Evolutionary conservation across 1,140 invertebrate species (phyloP).

Genomic region (Danaus plexippus): DNA sequence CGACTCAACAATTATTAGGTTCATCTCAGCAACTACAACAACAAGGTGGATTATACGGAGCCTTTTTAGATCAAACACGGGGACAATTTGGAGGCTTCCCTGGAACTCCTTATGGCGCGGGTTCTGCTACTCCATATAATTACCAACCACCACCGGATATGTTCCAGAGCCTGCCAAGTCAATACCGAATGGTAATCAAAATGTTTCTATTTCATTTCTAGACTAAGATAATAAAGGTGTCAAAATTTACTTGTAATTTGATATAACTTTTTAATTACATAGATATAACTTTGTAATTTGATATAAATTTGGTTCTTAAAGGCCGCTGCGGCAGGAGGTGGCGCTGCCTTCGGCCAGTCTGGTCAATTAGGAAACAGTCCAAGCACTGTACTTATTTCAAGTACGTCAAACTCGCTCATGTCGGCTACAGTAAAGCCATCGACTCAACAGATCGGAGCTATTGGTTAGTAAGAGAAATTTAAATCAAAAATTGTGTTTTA

Average conservation of each 20-base stretch:
- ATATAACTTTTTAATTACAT: conserved; percentile 4
- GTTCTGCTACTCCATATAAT: conserved; percentile 68
- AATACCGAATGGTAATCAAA: conserved; percentile 77
- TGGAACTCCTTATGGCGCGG: conserved; percentile 64
- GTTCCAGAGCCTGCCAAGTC: conserved; percentile 83
- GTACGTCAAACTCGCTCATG: conserved; percentile 90
- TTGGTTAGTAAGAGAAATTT: conserved; percentile 70
- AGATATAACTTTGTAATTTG: conserved; percentile 3
- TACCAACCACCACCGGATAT: conserved; percentile 81
- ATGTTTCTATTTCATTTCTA: conserved; percentile 8
- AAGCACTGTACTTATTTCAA: conserved; percentile 90
- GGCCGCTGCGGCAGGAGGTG: conserved; percentile 73
- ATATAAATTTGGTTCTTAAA: conserved; percentile 13
- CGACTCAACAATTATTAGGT: conserved; percentile 78
- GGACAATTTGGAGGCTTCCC: conserved; percentile 66
- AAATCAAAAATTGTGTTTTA: neutral
- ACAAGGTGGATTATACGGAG: conserved; percentile 79
- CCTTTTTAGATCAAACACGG: conserved; percentile 66
- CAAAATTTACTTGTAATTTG: conserved; percentile 4
- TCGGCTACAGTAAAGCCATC: conserved; percentile 90
- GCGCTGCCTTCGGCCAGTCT: conserved; percentile 81
- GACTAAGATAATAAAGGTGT: neutral
- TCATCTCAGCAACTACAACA: conserved; percentile 80
- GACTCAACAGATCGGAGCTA: conserved; percentile 85
- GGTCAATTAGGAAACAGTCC: conserved; percentile 86